Evolutionary conservation across 2,888 invertebrate species (phyloP), one percentile per base, ranked within the genome.

Genomic region (Meiosimyza platycephala): DNA sequence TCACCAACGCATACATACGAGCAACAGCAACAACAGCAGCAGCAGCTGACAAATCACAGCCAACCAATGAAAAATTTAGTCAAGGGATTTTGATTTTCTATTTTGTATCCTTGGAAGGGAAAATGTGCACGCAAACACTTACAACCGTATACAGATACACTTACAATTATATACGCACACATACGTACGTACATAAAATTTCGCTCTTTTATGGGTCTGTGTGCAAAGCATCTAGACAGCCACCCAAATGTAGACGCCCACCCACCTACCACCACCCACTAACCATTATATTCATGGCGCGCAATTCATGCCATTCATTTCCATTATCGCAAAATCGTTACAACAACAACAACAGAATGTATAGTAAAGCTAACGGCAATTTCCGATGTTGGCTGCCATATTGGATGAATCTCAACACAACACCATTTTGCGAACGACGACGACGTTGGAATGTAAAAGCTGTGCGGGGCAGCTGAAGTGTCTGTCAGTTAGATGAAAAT

Each of bases 11-110:
- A 73, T 51, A 72, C 72, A 75, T 9, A 48, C 66, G 51, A 62
- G 70, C 52, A 33, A 13, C 51, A 3, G 28, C 71, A 22, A 22
- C 22, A n/a, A n/a, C n/a, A 72, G 40, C 28, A 40, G 18, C 51
- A 67, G 72, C 78, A 48, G 28, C 33, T 40, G 60, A 33, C 72
- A 87, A 87, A 87, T 87, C 87, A 87, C 87, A 83, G 86, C 82
- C 85, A 83, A 86, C 87, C 87, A 87, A 87, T 87, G 87, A 87
- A 87, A 87, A 86, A 86, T 86, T 86, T 85, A 86, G 86, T 86
- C 84, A 86, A 84, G 83, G 83, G 83, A 85, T 85, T 85, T 85
- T 87, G 86, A 87, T 86, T 86, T 86, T 54, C 63, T 63, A 70
- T 63, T 70, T 70, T 70, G 40, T 40, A 63, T 62, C 47, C 63